Evolutionary conservation across 2,888 invertebrate genomes (phyloP), one percentile per base, ranked within the genome.

Genomic region (Oxyscelio sp.): DNA sequence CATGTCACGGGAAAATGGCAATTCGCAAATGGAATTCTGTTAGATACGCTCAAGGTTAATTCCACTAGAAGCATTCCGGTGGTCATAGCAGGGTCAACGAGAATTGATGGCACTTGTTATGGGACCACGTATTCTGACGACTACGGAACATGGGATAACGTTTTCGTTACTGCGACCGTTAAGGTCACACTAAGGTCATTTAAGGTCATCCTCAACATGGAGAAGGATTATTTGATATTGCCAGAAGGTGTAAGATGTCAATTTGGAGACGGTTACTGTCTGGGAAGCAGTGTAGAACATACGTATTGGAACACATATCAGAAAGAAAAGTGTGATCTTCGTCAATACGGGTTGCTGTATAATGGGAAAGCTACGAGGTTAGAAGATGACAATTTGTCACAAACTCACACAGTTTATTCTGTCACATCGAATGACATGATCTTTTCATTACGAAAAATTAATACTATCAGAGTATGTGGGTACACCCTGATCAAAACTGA

Each of bases 291-390:
- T 9, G 38, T 4, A 4, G 27, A 27, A 27, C 27, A 27, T 27
- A 27, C 27, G 4, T 38, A 13, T 38, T 38, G 38, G 38, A 11
- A 38, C 11, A 38, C n/a, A 9, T 13, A 27, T 4, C 4, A 71
- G 11, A 78, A 81, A 0, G 15, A 19, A 4, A 54, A 77, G 0
- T 80, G 83, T 38, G 59, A 71, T 11, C 80, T 82, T 8, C 11
- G 75, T 3, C 27, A 54, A n/a, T 88, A 87, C 21, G 77, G 43
- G 11, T 48, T 83, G 17, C 27, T 88, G 6, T 85, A 85, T 34
- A 75, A 85, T 63, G 87, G 87, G 8, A 8, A 27, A 13, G 79
- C 79, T 6, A 19, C 19, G 9, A 50, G 22, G 13, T 19, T 22
- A 50, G 4, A 21, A 13, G 13, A 50, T 5, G 22, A 21, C 13